A percentile compares a stretch with the other conserved stretches of the same genome.
Conservation (phyloP, 92 coral and sea anemone genomes). For the Paragorgia papillata region DNA sequence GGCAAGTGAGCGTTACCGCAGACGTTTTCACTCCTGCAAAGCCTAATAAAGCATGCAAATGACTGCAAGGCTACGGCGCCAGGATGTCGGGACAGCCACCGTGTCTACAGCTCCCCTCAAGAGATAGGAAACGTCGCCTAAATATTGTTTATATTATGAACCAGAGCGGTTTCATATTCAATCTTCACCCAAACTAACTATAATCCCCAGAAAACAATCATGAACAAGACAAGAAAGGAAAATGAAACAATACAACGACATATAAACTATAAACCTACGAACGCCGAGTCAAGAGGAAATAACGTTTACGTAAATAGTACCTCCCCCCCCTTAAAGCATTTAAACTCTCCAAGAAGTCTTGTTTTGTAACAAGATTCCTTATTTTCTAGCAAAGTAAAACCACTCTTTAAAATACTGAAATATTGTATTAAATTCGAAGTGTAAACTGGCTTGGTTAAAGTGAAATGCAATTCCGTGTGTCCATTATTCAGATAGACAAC, state of each 20-base stretch:
- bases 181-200: background rate
- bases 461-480: conserved; percentile 6
- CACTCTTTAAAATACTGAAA: background rate
- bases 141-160: conserved; percentile 38
- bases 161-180: conserved; percentile 14
- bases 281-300: conserved; percentile 9
- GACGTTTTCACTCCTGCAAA: conserved; percentile 34
- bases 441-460: background rate
- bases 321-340: conserved; percentile 16
- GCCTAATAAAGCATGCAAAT: conserved; percentile 51
- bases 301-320: conserved; percentile 13
- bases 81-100: conserved; percentile 44
- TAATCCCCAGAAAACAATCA: background rate
- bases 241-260: background rate
- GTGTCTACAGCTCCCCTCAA: conserved; percentile 34
- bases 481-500: conserved; percentile 1
- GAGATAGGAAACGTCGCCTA: conserved; percentile 40
- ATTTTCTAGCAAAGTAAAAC: background rate
- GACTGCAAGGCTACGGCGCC: conserved; percentile 34
- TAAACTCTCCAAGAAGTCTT: background rate
- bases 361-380: conserved; percentile 15
- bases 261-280: background rate
- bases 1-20: conserved; percentile 7
- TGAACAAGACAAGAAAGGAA: background rate
- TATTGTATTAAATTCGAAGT: conserved; percentile 1